Evolutionary conservation across 2,113 vertebrate genomes (phyloP), one percentile per base, ranked within the genome.

Genomic region (Nothoprocta pentlandii): DNA sequence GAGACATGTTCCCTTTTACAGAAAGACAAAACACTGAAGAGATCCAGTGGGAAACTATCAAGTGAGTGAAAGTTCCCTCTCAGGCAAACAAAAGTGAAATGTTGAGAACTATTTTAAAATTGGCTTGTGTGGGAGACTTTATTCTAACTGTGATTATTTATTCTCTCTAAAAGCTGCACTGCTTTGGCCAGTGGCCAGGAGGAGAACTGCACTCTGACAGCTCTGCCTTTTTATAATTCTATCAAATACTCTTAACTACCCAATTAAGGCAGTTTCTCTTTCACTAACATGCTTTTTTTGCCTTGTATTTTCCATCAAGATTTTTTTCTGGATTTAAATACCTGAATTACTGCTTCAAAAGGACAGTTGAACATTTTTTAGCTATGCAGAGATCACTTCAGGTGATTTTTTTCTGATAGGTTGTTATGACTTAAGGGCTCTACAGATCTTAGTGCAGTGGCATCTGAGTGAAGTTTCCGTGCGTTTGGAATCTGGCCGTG

Each of bases 371-470:
- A 91, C 84, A 85, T 91, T 96, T 96, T 96, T 95, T 85, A 87
- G 80, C 17, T 89, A 85, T 46, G 58, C 80, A 54, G 80, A 87
- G 90, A 94, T 96, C 53, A 80, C 87, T 96, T 93, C 64, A 70
- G 79, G 80, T 92, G 78, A 92, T 88, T 93, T 94, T 64, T 92
- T 93, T 78, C 88, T 95, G 94, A 93, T 95, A 88, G 92, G 94
- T 93, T 93, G 93, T 95, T 95, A 78, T 94, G 93, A 90, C 92
- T 95, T 92, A 84, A 95, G 90, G 87, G 85, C 63, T 94, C 46
- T 86, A 74, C 78, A 92, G 90, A 94, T 84, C 63, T 66, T 87
- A 91, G 83, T 87, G 90, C 66, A 56, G 58, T 89, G 68, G 85
- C 89, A 71, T 92, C 84, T 85, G 88, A 95, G 92, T 89, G 90